A percentile compares a stretch with the other conserved stretches of the same genome.
Evolutionary conservation across 1,140 invertebrate species (phyloP).

Genomic region (Gerris buenoi): DNA sequence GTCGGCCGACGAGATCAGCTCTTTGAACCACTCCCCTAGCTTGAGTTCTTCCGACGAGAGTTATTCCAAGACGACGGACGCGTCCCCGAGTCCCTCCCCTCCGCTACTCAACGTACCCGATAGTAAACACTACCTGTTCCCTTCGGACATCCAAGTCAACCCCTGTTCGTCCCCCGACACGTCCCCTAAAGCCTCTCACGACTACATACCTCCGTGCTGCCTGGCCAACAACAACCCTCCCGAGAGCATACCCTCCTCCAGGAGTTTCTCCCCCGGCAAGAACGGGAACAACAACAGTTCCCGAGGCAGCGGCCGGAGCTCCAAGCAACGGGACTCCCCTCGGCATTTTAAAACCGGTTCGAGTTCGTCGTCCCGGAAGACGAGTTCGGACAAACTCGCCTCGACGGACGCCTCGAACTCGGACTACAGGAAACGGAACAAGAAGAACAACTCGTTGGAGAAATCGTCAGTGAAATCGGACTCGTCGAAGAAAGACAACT

Average conservation of each 20-base stretch:
- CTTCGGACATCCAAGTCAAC: conserved; percentile 39
- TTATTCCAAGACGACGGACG: conserved; percentile 56
- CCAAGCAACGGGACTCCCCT: conserved; percentile 12
- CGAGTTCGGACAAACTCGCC: conserved; percentile 17
- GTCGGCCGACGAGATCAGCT: conserved; percentile 63
- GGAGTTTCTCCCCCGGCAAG: conserved; percentile 21
- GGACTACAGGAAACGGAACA: conserved; percentile 40
- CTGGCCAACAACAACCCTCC: conserved; percentile 21
- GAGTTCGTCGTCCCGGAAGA: conserved; percentile 14
- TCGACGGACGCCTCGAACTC: conserved; percentile 23
- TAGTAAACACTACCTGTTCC: conserved; percentile 40
- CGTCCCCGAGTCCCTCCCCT: conserved; percentile 42
- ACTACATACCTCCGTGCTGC: conserved; percentile 33
- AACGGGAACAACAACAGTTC: conserved; percentile 18
- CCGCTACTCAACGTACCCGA: conserved; percentile 24
- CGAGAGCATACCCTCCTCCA: conserved; percentile 16
- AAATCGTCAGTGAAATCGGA: conserved; percentile 27
- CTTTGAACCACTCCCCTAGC: conserved; percentile 57
- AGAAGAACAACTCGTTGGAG: conserved; percentile 22
- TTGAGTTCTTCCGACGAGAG: conserved; percentile 66
- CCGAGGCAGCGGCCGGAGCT: conserved; percentile 15
- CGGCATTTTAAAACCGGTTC: conserved; percentile 12
- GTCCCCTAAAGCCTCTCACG: conserved; percentile 32
- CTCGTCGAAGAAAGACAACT: conserved; percentile 39
- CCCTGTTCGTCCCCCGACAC: conserved; percentile 27